Evolutionary conservation across 2,888 invertebrate genomes (phyloP), one percentile per base, ranked within the genome.

Genomic region (Noctua fimbriata): DNA sequence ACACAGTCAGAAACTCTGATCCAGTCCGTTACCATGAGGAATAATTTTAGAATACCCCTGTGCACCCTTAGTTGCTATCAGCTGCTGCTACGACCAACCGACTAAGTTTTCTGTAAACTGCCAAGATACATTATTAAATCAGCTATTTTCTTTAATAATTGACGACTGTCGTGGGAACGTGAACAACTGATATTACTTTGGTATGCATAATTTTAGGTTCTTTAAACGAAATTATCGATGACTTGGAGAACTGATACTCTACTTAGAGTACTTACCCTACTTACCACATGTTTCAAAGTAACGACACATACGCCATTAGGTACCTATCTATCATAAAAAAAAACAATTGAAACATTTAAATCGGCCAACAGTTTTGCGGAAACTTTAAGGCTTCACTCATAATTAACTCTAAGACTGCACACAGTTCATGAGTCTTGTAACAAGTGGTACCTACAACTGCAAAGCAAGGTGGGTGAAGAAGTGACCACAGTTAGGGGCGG

Each of bases 101-200:
- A 52, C 44, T 16, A 66, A 55, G 41, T 32, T 65, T 52, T 18
- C 16, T 44, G 77, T 58, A 44, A 78, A 21, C 14, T 78, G 10
- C 65, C 65, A 32, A 52, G 32, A 6, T 79, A 60, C 4, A n/a
- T 41, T 24, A 55, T 32, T 41, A 66, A 49, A 77, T 66, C 65
- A 21, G 21, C 36, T 32, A 77, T 49, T 78, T 66, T 21, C 58
- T 58, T 79, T 16, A 78, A 78, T 84, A 67, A 49, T 67, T 79
- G 16, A 79, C 28, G 21, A 28, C 10, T 58, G 21, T 41, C 81
- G 71, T 81, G 81, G 36, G 85, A 85, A 66, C 12, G 14, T 66
- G 16, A 44, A 58, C 81, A 32, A 28, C 81, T 65, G 85, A 28
- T 21, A 18, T 18, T 63, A 21, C 18, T 16, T 47, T 16, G 0